Evolutionary conservation across 2,797 vertebrate genomes (phyloP), one percentile per base, ranked within the genome.

Genomic region (Semotilus atromaculatus): DNA sequence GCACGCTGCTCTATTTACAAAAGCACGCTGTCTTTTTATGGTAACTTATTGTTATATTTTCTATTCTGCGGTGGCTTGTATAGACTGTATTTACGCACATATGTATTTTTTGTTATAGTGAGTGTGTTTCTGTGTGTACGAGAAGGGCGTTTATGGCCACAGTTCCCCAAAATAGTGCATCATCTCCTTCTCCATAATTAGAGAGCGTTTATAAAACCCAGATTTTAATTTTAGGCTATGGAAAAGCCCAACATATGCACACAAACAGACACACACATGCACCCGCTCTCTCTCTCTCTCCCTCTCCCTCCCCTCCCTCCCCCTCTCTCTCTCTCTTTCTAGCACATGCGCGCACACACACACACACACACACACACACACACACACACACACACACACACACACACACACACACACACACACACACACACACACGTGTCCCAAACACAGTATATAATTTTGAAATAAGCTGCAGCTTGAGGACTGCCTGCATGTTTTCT

Each of bases 191-290:
- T 94, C 93, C 94, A 93, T 96, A 96, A 96, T 96, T 96, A 96
- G 92, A 95, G 94, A 93, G 92, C 71, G 92, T 96, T 95, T 94
- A 91, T 93, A 95, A 96, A 96, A 96, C 92, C 93, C 91, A 89
- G 87, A 94, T 94, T 95, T 95, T 94, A 95, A 96, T 96, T 96
- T 96, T 96, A 96, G 94, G 93, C 93, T 90, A 85, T 77, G 80
- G 88, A 92, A 93, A 87, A 92, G 91, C 90, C 92, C 82, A 90
- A 91, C 81, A 90, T 91, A 86, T 89, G 80, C 93, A 92, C 92
- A 92, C 92, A 92, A 92, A 93, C 91, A 92, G 91, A 92, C 92
- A 92, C 91, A 92, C 64, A 84, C 77, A 81, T 23, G 48, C 80
- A 72, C 76, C 58, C 80, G 43, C 38, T 45, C 74, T 43, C 82